Base-by-base conservation (phyloP, 2,113 vertebrate species). In the Prunella himalayana region DNA sequence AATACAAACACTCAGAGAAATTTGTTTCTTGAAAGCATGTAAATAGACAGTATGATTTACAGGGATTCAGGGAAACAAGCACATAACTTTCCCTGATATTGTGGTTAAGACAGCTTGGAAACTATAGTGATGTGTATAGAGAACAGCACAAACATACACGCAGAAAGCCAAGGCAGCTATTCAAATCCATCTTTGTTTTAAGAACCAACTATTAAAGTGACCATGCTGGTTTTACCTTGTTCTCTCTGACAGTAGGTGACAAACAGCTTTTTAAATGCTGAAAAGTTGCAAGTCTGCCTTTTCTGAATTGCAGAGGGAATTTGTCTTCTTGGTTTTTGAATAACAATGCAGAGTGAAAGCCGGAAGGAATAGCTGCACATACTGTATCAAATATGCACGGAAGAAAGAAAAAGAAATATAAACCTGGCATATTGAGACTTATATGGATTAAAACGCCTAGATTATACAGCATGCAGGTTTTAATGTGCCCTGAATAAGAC, bases 21-120 rank as follows among this genome's bases (percentile, higher is more conserved):
- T 94, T 95, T 93, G 88, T 96, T 97, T 96, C 86, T 53, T 93
- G 82, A 95, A 97, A 95, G 56, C 88, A 73, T 81, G 79, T 77
- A 97, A 93, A 97, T 54, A 83, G 93, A 70, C 77, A 92, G 61
- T 94, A 73, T 86, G 91, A 97, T 86, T 97, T 97, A 93, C 92
- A 97, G 88, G 70, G 90, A 96, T 90, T 93, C 83, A 97, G 82
- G 20, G 71, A 93, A 95, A 89, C 33, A 87, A 94, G 64, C 13
- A 44, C 73, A 70, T 61, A 28, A 44, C 50, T 92, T 92, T 83
- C 94, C 64, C 80, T 65, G 57, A 85, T 94, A 70, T 85, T 93
- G 77, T 90, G 72, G 61, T 73, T 80, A 91, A 82, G 75, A 80
- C 28, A 93, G 79, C 49, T 45, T 95, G 80, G 82, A 94, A 97